Base-by-base conservation (phyloP, 2,113 vertebrate genomes). In the Strix uralensis region DNA sequence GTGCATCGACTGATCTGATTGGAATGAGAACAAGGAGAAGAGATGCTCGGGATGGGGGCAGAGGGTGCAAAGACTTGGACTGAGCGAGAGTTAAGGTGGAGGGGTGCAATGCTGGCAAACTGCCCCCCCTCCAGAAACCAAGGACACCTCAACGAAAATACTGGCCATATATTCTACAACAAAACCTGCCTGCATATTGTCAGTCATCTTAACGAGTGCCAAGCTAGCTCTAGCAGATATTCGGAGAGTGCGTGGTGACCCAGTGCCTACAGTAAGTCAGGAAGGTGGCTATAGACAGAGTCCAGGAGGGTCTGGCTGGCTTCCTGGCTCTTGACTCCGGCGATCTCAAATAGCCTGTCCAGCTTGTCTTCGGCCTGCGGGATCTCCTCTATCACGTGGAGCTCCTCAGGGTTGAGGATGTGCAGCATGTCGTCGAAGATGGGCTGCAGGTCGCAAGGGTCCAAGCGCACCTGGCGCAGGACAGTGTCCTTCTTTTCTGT, bases 401-500 rank as follows among this genome's bases (percentile, higher is more conserved):
- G 98, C 97, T 99, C 99, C 63, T 99, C 99, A 0, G 99, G 99
- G 95, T 99, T 99, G 81, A 99, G 98, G 97, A 99, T 99, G 97
- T 99, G 99, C 96, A 99, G 98, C 99, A 99, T 99, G 96, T 99
- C 99, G 0, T 99, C 99, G 4, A 99, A 99, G 97, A 99, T 99
- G 90, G 99, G 99, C 98, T 99, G 99, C 95, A 99, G 98, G 98
- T 99, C 99, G 5, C 99, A 99, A 11, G 99, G 99, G 97, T 99
- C 99, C 96, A 99, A 98, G 73, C 99, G 99, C 70, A 99, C 99
- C 97, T 99, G 99, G 65, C 99, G 98, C 91, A 99, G 98, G 92
- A 99, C 99, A 1, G 99, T 99, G 98, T 99, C 99, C 97, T 99
- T 99, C 98, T 99, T 99, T 98, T 99, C 99, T 99, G 98, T 16